Conservation (phyloP, 2,797 vertebrate genomes). For the Lagorchestes hirsutus region DNA sequence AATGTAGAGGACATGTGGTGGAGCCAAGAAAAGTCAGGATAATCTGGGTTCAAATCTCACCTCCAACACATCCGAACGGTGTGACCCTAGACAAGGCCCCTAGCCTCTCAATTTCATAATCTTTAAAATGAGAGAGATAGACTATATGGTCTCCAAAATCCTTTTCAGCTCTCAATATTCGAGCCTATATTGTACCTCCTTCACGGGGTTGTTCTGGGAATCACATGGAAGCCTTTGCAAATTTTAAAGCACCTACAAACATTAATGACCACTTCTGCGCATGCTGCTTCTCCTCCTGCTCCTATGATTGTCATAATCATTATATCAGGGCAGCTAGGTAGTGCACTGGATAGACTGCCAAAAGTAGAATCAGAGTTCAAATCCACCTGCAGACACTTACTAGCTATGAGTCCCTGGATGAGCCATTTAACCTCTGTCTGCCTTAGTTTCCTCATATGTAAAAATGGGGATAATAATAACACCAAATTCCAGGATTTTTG, state of each 20-base stretch:
- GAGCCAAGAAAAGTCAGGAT: not conserved
- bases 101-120: too few relatives aligned
- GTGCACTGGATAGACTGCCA: not conserved
- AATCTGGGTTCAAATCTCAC: not conserved
- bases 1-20: not conserved
- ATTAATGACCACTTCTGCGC: not conserved
- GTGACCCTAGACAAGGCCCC: not conserved
- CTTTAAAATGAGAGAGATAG: not conserved
- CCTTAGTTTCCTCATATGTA: not conserved
- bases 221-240: not conserved
- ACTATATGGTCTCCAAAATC: not conserved
- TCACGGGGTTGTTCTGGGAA: not conserved
- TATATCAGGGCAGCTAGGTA: not conserved
- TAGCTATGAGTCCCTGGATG: not conserved
- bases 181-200: not conserved
- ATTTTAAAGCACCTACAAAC: not conserved
- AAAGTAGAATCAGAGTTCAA: not conserved
- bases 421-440: not conserved
- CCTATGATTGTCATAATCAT: not conserved
- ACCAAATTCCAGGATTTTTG: not conserved
- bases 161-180: not conserved
- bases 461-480: not conserved
- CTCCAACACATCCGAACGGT: not conserved
- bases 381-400: not conserved
- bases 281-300: not conserved